Percentiles rank a stretch among this genome's conserved stretches.
These are phyloP conservation scores for Odocoileus hemionus DNA, from an alignment of 2,113 vertebrate species.

Conservation along the genomic window DNA sequence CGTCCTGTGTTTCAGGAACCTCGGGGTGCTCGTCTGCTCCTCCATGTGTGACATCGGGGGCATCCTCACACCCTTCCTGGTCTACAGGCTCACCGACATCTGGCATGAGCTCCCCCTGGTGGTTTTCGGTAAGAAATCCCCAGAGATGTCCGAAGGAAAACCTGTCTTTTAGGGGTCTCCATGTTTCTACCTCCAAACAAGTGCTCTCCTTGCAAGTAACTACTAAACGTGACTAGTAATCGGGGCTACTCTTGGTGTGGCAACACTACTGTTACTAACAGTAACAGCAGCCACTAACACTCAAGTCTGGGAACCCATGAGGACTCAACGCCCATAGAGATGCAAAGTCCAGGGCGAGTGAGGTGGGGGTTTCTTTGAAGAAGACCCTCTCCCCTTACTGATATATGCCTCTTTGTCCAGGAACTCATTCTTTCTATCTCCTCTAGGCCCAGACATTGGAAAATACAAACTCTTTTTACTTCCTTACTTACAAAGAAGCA, in stretches of 20 bases:
- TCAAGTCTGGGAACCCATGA: no score
- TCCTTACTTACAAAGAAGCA: background rate
- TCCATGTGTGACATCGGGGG: conserved; percentile 91
- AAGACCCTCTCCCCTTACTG: background rate
- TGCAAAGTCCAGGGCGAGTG: background rate
- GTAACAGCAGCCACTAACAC: background rate
- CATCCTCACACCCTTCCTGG: conserved; percentile 87
- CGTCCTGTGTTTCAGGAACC: conserved; percentile 82
- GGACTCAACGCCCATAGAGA: accelerated
- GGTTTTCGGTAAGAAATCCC: conserved; percentile 86
- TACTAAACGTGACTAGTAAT: background rate
- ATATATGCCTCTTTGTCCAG: background rate
- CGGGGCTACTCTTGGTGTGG: accelerated
- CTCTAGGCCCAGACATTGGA: background rate
- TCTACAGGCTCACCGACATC: conserved; percentile 88
- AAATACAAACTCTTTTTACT: background rate
- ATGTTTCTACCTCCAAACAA: background rate
- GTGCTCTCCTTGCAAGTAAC: background rate
- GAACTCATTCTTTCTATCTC: background rate
- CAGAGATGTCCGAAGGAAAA: background rate
- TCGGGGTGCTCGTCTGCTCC: conserved; percentile 90
- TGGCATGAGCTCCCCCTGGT: conserved; percentile 91
- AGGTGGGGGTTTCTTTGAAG: background rate
- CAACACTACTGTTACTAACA: no score
- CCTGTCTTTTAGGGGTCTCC: background rate